These are phyloP conservation scores for Sebastes iracundus DNA, from an alignment of 2,797 vertebrate genomes.

Conservation along the genomic window DNA sequence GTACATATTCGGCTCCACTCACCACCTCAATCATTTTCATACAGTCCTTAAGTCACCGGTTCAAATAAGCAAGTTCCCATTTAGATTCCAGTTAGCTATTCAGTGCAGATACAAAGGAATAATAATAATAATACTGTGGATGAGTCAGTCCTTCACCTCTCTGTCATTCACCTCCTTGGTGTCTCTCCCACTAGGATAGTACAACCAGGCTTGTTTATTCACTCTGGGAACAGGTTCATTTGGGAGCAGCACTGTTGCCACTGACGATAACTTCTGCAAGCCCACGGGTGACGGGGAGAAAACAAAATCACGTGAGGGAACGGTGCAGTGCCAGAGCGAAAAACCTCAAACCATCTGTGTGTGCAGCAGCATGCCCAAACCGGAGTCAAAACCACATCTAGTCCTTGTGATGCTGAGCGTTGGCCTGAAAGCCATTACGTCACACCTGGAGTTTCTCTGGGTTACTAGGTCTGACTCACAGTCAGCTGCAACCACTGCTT, in stretches of 20 bases:
- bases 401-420: not conserved
- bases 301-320: conserved; percentile 10
- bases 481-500: conserved; percentile 29
- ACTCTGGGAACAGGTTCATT: conserved; percentile 18
- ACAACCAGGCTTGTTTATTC: not conserved
- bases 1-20: not conserved
- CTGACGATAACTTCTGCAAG: not conserved
- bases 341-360: not conserved
- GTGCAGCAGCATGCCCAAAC: not conserved
- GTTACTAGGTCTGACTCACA: conserved; percentile 37
- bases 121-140: not conserved
- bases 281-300: not conserved
- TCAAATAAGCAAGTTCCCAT: not conserved
- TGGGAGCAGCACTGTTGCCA: not conserved
- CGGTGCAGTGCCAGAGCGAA: not conserved
- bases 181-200: not conserved
- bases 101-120: not conserved
- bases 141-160: not conserved
- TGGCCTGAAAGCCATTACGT: not conserved
- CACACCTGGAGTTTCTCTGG: conserved; percentile 8
- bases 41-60: not conserved
- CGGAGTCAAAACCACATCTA: not conserved
- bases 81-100: not conserved
- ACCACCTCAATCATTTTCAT: not conserved
- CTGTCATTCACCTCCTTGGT: conserved; percentile 1